Evolutionary conservation across 37 sponge, comb jelly and placozoan species (phyloP).

Genomic region (Axinella damicornis): DNA sequence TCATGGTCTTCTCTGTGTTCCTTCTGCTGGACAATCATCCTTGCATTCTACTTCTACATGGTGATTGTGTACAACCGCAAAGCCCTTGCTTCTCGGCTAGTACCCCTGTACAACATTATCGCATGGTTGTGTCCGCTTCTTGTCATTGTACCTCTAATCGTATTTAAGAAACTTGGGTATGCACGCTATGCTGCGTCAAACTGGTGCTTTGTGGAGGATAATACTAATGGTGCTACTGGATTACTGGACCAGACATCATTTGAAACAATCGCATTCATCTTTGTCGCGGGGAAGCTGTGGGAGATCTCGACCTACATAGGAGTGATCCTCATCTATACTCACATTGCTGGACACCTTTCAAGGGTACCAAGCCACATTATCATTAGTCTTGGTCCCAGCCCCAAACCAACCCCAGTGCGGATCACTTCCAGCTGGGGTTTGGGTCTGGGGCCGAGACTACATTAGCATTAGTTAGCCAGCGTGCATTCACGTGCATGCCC

Average conservation of each 20-base stretch:
- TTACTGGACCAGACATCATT: no score
- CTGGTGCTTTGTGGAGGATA: conserved; percentile 62
- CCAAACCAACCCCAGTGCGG: no score
- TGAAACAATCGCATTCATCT: conserved; percentile 7
- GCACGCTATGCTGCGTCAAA: conserved; percentile 39
- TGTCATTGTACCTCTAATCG: conserved; percentile 18
- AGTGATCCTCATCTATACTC: conserved; percentile 14
- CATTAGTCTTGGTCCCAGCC: no score
- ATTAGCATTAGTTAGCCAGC: no score
- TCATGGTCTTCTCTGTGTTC: conserved; percentile 65
- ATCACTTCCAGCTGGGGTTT: no score
- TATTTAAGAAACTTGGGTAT: conserved; percentile 32
- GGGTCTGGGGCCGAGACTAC: no score
- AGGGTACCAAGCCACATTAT: no score
- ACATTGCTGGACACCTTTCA: background rate
- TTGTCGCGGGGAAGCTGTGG: conserved; percentile 37
- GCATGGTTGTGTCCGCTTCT: conserved; percentile 62
- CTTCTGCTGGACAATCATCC: conserved; percentile 73
- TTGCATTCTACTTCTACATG: conserved; percentile 69
- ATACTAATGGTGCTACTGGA: background rate
- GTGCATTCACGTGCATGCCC: no score
- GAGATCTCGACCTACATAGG: conserved; percentile 39
- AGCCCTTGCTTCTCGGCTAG: conserved; percentile 17
- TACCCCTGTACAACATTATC: conserved; percentile 64
- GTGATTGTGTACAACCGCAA: conserved; percentile 12